Base-by-base conservation (phyloP, 1,140 invertebrate species). In the Sesamia nonagrioides region DNA sequence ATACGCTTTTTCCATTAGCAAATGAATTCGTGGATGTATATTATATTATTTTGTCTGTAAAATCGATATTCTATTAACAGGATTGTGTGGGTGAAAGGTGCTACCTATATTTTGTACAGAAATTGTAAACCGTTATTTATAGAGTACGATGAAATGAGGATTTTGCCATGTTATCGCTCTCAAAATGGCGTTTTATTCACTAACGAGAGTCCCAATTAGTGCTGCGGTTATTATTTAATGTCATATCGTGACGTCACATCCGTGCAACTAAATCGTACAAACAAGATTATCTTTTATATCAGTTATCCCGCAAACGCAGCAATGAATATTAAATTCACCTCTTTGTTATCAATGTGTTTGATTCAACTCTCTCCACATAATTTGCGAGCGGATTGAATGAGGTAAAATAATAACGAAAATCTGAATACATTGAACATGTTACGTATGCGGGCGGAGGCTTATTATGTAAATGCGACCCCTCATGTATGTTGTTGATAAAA, bases 401-500 rank as follows among this genome's bases (percentile, higher is more conserved):
- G 83, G 84, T 88, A 82, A 91, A 93, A 91, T 91, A 92, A 91
- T 91, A 90, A 89, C 84, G 84, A 84, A 88, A 93, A 90, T 91
- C 84, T 86, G 87, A 90, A 88, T 90, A 88, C 85, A 83, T 90
- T 68, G 81, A 68, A 73, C 82, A 77, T 73, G 79, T 66, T 88
- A 75, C 82, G 86, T 86, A 86, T 84, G 86, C 81, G 82, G 78
- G 71, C 45, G 71, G 42, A 73, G 81, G 83, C 78, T 88, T 88
- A 91, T 92, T 93, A 92, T 91, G 88, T 89, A 92, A 93, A 93
- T 93, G 80, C 66, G 86, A 90, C 86, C 86, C 85, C 87, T 85
- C 87, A 86, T 88, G 86, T 93, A 88, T 90, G 90, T 86, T 91
- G 89, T 88, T 88, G 86, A 88, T 91, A 88, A 93, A 90, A 90